A percentile compares a stretch with the other conserved stretches of the same genome.
Evolutionary conservation across 2,888 invertebrate genomes (phyloP).

Genomic region (Amphiduros pacificus): DNA sequence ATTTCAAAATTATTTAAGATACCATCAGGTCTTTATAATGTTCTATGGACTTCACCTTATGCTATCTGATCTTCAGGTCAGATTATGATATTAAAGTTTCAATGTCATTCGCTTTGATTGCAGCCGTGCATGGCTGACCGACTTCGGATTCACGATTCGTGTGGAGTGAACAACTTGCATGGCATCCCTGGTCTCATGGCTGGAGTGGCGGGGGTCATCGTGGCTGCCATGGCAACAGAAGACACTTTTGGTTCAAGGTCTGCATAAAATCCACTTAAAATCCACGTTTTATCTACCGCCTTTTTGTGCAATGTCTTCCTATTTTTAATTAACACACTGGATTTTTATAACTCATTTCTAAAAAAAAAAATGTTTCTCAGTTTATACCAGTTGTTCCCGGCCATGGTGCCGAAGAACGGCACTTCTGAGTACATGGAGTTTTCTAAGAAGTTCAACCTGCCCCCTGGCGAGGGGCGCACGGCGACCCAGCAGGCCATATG

Average conservation of each 20-base stretch:
- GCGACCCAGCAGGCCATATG: slow-evolving; percentile 39
- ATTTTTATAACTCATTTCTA: too few species aligned
- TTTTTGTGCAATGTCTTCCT: too few species aligned
- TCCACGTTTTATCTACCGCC: too few species aligned
- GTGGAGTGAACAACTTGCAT: slow-evolving; percentile 96
- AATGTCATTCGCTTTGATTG: background rate
- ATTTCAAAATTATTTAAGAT: too few species aligned
- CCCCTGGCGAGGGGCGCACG: slow-evolving; percentile 24
- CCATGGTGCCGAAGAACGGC: slow-evolving; percentile 62
- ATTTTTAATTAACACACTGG: too few species aligned
- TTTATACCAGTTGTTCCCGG: slow-evolving; percentile 65
- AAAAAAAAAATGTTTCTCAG: too few species aligned
- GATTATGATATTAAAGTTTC: too few species aligned
- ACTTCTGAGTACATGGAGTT: slow-evolving; percentile 32
- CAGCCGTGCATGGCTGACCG: slow-evolving; percentile 68
- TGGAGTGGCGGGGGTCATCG: slow-evolving; percentile 76
- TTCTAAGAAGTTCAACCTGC: slow-evolving; percentile 11
- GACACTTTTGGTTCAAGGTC: slow-evolving; percentile 66
- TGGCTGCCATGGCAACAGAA: slow-evolving; percentile 69
- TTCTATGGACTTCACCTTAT: background rate
- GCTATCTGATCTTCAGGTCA: background rate
- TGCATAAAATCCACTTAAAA: too few species aligned
- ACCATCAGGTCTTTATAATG: too few species aligned
- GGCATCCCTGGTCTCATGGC: slow-evolving; percentile 92
- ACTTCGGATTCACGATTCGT: slow-evolving; percentile 77